phyloP scores from a whole-genome alignment of 1,140 invertebrate species.

The Magallana angulata region DNA sequence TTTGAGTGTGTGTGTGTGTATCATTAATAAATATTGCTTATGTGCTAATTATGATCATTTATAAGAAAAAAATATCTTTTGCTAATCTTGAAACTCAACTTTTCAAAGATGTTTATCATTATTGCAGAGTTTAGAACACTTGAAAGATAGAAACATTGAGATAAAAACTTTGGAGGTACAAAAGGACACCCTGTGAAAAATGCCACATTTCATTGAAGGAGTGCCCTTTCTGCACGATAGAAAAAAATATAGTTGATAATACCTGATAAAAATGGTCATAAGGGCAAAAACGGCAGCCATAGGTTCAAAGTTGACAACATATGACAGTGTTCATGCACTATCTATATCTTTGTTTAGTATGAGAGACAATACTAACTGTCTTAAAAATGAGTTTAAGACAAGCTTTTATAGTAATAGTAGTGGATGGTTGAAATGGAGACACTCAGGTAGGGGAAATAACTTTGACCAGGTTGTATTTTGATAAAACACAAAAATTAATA shows the following conservation, averaged over 20 bases:
- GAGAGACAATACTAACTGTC: conserved; percentile 7
- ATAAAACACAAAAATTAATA: too few species aligned
- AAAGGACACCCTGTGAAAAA: background rate
- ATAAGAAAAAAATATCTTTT: too few species aligned
- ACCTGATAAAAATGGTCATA: conserved; percentile 31
- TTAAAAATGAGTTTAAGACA: background rate
- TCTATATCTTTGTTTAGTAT: conserved; percentile 27
- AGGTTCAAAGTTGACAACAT: conserved; percentile 30
- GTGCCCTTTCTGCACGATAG: conserved; percentile 21
- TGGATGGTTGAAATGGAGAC: background rate
- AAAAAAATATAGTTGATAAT: conserved; percentile 20
- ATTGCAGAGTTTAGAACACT: background rate
- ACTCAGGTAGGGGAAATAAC: conserved; percentile 17
- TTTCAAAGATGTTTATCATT: too few species aligned
- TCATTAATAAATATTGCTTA: too few species aligned
- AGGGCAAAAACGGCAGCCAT: conserved; percentile 1
- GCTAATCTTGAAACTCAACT: too few species aligned
- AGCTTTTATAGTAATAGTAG: background rate
- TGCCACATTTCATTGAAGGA: conserved; percentile 9
- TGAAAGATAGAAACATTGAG: conserved; percentile 4
- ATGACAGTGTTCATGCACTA: conserved; percentile 4
- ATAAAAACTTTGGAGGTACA: conserved; percentile 4
- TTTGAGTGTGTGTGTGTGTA: too few species aligned
- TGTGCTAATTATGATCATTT: too few species aligned
- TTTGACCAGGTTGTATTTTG: background rate